Evolutionary conservation across 2,888 invertebrate genomes (phyloP), one percentile per base, ranked within the genome.

Genomic region (Entomobrya multifasciata): DNA sequence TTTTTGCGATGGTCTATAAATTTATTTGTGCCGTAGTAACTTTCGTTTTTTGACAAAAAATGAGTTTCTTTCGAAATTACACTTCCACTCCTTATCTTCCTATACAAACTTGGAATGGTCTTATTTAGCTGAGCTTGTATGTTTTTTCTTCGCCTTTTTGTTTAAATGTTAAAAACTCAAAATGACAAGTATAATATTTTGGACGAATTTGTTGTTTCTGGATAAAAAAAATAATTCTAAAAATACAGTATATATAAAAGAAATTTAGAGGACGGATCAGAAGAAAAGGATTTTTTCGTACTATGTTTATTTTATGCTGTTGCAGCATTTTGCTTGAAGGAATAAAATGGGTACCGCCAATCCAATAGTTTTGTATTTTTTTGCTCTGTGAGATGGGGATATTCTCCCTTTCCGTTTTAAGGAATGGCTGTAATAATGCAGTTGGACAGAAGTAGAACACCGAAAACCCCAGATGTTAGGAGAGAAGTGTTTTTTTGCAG

Each of bases 391-490:
- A 8, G 36, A 4, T 6, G 36, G 8, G 36, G 36, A 36, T 6
- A 36, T 25, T 72, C 44, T 65, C 65, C 30, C 47, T 62, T 72
- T 30, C 17, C 52, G 41, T 67, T 47, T 70, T 47, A 25, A n/a
- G 11, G 22, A 70, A 77, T 65, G 20, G 52, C 27, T 74, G n/a
- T 60, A 44, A 44, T 82, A 82, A 82, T 74, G 82, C 62, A 82
- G 41, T 47, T 57, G 49, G 74, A 74, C 82, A 82, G 60, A 82
- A 82, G 82, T 82, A 25, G 82, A 67, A 81, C 81, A 72, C 27
- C 3, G 44, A 13, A 0, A 4, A 76, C 13, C 15, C 25, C 44
- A 70, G 47, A 70, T 15, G 27, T 25, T 70, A 25, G 44, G 36
- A 70, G 15, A 70, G 41, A 36, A 36, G 36, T 4, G 8, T 6